Base-by-base conservation (phyloP, 1,140 invertebrate genomes). In the Meloidogyne floridensis region DNA sequence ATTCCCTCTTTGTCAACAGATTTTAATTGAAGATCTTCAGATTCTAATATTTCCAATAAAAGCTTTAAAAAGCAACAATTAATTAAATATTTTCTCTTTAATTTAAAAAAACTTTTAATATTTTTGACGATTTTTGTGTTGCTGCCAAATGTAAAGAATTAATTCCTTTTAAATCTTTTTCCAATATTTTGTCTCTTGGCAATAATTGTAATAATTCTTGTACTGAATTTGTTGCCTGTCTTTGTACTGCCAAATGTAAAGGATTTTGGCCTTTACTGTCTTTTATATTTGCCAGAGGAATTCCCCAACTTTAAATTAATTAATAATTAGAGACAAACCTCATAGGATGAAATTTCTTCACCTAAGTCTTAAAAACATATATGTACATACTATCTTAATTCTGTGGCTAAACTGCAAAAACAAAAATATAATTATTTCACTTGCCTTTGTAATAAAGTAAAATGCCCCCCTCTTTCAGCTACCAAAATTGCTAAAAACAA, bases 91-190 rank as follows among this genome's bases (percentile, higher is more conserved):
- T 82, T 15, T 8, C 20, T 20, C 20, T 20, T 20, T 20, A 20
- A n/a, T n/a, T n/a, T 47, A 11, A 47, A 75, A 54, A 18, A 7
- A 86, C 84, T 74, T 83, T 84, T 43, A 84, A 72, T 15, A 86
- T 77, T 69, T 80, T 77, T 53, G 85, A 18, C 13, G 80, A 84
- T 10, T 73, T 43, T 42, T 79, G 84, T n/a, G 47, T 42, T 11
- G 84, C 85, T 13, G 84, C 84, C 20, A 85, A 73, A 84, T 85
- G 84, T 5, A 85, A 20, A 4, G 84, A 72, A 20, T 84, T 85
- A 53, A 85, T 65, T 69, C 85, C 85, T 53, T 72, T 72, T 5
- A 70, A 42, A 72, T 85, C 84, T 54, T 70, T 69, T 20, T 15
- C 13, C 32, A 84, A 59, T 42, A 79, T 76, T 81, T 32, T 72